These are phyloP conservation scores for Gorsachius magnificus DNA, from an alignment of 2,797 vertebrate species.

Conservation along the genomic window DNA sequence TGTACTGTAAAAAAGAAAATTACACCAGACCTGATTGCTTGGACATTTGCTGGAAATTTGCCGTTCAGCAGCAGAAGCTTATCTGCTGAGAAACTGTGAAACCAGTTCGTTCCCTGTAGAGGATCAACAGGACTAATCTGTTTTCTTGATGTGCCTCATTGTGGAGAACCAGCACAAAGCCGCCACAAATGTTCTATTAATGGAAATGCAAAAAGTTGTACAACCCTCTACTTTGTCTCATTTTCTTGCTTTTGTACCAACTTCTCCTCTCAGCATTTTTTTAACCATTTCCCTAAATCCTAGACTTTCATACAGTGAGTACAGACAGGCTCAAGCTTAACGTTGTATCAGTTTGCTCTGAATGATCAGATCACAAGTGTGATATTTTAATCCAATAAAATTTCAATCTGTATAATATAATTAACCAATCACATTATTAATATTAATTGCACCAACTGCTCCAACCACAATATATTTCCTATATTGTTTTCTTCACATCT, in stretches of 20 bases:
- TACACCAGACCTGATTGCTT: neutral
- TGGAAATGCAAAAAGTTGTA: neutral
- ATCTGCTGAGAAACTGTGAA: neutral
- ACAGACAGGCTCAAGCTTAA: neutral
- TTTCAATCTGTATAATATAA: neutral
- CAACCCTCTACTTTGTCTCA: neutral
- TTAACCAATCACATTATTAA: neutral
- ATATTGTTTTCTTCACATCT: neutral
- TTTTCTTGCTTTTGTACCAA: neutral
- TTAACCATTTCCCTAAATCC: neutral
- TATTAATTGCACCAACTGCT: neutral
- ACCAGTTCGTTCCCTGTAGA: neutral
- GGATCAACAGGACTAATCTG: neutral
- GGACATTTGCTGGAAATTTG: neutral
- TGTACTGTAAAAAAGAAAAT: neutral
- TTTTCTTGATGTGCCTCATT: neutral
- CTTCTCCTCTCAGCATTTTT: neutral
- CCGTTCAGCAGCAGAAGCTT: neutral
- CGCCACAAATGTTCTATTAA: neutral
- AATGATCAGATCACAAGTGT: neutral
- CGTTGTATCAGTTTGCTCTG: neutral
- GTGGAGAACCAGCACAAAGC: neutral
- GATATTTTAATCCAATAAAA: neutral
- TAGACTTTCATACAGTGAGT: neutral
- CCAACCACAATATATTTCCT: neutral